phyloP scores from a whole-genome alignment of 2,797 vertebrate species.

The Taeniopygia guttata region DNA sequence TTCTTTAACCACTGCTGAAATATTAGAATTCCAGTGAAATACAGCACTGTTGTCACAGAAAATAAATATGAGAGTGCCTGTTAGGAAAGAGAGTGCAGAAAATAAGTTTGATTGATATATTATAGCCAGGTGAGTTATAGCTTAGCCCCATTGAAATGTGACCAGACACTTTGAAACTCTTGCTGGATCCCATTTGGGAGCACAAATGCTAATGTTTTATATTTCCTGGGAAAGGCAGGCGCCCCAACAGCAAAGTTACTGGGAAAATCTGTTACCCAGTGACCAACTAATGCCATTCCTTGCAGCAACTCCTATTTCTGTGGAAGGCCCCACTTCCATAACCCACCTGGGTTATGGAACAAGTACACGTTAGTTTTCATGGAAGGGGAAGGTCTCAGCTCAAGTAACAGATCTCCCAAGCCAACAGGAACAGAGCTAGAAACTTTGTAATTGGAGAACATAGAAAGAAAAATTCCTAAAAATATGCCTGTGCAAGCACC shows the following conservation, averaged over 20 bases:
- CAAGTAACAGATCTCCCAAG: not conserved
- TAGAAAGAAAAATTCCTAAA: not conserved
- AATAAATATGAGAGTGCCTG: conserved; percentile 11
- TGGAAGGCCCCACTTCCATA: not conserved
- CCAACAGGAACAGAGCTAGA: not conserved
- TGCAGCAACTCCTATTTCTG: not conserved
- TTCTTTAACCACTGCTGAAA: not conserved
- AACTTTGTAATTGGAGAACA: not conserved
- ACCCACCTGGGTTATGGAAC: not conserved
- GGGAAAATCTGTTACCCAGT: not conserved
- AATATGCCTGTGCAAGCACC: not conserved
- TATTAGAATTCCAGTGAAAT: conserved; percentile 55
- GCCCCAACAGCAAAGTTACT: not conserved
- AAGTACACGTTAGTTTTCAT: not conserved
- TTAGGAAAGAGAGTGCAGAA: conserved; percentile 40
- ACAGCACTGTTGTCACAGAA: not conserved
- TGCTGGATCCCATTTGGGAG: not conserved
- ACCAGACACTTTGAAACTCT: conserved; percentile 45
- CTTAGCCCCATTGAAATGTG: not conserved
- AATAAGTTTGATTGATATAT: conserved; percentile 35
- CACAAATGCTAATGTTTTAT: not conserved
- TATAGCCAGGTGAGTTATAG: not conserved
- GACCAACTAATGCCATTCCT: not conserved
- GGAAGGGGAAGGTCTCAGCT: not conserved
- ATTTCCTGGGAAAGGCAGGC: conserved; percentile 30